Percentiles rank a stretch among this genome's conserved stretches.
phyloP scores from a whole-genome alignment of 2,888 invertebrate genomes.

The Muscina levida region DNA sequence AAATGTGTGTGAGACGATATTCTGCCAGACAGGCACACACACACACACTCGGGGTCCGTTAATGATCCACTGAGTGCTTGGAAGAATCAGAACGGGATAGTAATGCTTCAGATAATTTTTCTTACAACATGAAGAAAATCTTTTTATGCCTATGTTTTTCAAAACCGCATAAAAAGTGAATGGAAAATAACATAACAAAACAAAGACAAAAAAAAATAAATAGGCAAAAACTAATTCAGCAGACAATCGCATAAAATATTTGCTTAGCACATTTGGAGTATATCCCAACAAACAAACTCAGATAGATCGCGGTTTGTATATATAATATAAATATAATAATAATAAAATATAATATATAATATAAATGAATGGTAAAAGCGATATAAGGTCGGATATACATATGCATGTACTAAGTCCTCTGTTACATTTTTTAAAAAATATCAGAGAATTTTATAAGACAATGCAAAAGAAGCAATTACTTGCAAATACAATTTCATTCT shows the following conservation, averaged over 20 bases:
- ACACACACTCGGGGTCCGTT: background rate
- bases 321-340: too few species aligned
- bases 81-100: background rate
- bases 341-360: too few species aligned
- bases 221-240: conserved; percentile 58
- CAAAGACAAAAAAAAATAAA: conserved; percentile 41
- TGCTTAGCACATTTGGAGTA: conserved; percentile 18
- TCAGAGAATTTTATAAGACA: too few species aligned
- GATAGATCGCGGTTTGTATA: too few species aligned
- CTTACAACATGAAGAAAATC: conserved; percentile 30
- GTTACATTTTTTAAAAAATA: too few species aligned
- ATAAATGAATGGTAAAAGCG: too few species aligned
- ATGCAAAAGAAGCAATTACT: too few species aligned
- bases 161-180: conserved; percentile 24
- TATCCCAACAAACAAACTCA: conserved; percentile 1
- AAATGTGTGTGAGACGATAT: background rate
- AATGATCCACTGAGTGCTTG: background rate
- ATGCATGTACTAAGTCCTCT: too few species aligned
- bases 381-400: too few species aligned
- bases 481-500: too few species aligned
- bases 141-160: conserved; percentile 43
- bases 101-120: conserved; percentile 15
- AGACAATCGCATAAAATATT: conserved; percentile 56
- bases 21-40: background rate
- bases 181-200: conserved; percentile 52